A percentile compares a stretch with the other conserved stretches of the same genome.
phyloP scores from a whole-genome alignment of 2,888 invertebrate species.

The Sphaerophoria taeniata region DNA sequence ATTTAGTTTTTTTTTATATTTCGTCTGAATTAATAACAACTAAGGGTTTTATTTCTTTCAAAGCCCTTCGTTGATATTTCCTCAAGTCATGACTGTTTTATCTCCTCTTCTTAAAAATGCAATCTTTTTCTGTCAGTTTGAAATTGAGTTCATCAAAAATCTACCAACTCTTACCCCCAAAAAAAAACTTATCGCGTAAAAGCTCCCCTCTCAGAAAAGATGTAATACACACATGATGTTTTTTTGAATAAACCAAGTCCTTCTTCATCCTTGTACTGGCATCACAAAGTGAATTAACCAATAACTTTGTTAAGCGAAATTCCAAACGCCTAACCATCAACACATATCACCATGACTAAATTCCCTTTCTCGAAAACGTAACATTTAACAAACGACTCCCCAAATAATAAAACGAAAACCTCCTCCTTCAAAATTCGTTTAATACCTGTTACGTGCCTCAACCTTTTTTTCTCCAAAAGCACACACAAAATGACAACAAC shows the following conservation, averaged over 20 bases:
- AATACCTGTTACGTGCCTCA: constrained; percentile 34
- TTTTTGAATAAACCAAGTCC: neutral
- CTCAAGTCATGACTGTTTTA: no score
- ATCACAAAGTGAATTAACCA: neutral
- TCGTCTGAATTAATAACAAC: no score
- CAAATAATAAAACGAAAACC: neutral
- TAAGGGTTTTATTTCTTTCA: no score
- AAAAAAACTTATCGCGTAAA: neutral
- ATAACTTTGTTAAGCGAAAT: neutral
- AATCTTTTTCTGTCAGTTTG: no score
- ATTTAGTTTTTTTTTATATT: no score
- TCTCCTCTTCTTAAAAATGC: no score
- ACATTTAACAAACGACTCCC: constrained; percentile 6
- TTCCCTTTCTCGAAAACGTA: neutral
- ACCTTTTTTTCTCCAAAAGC: neutral
- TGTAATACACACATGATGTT: neutral
- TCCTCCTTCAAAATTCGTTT: neutral
- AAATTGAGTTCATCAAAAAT: no score
- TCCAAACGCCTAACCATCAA: neutral
- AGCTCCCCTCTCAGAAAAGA: neutral
- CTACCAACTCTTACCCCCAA: no score
- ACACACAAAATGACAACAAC: neutral
- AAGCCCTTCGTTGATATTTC: no score
- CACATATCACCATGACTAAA: neutral
- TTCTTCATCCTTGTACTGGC: neutral